Conservation (phyloP, 2,113 vertebrate species). For the Tauraco erythrolophus region DNA sequence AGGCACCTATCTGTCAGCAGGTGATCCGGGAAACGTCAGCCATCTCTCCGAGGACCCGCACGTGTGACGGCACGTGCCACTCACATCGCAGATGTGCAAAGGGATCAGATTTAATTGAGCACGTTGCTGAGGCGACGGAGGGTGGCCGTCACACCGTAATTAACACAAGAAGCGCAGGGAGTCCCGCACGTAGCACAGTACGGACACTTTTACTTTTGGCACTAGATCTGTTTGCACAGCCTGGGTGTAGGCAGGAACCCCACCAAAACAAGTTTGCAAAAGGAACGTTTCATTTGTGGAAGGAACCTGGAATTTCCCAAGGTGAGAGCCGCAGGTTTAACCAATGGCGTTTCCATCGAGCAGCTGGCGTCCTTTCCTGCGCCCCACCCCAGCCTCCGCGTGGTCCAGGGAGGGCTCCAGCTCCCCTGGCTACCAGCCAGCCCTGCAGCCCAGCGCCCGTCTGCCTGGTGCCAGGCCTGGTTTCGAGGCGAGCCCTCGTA, state of each 20-base stretch:
- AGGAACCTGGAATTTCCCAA: slow-evolving; percentile 41
- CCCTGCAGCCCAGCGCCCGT: background rate
- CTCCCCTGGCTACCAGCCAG: background rate
- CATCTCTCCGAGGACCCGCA: background rate
- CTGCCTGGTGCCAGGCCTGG: background rate
- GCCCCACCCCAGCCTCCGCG: background rate
- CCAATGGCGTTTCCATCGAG: background rate
- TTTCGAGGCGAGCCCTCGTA: background rate
- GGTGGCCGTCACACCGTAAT: background rate
- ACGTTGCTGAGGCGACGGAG: background rate
- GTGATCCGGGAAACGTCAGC: background rate
- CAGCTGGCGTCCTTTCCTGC: background rate
- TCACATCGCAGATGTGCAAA: background rate
- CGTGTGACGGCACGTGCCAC: background rate
- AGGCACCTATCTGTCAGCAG: background rate
- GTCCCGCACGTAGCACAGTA: background rate
- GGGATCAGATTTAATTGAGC: background rate
- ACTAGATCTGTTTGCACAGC: background rate
- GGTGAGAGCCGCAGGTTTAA: background rate
- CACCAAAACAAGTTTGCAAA: slow-evolving; percentile 44
- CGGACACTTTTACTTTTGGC: background rate
- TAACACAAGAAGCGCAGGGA: background rate
- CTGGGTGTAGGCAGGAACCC: background rate
- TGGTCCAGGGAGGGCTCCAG: background rate
- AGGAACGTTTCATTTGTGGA: background rate